Evolutionary conservation across 2,888 invertebrate species (phyloP), one percentile per base, ranked within the genome.

Genomic region (Ectobius pallidus): DNA sequence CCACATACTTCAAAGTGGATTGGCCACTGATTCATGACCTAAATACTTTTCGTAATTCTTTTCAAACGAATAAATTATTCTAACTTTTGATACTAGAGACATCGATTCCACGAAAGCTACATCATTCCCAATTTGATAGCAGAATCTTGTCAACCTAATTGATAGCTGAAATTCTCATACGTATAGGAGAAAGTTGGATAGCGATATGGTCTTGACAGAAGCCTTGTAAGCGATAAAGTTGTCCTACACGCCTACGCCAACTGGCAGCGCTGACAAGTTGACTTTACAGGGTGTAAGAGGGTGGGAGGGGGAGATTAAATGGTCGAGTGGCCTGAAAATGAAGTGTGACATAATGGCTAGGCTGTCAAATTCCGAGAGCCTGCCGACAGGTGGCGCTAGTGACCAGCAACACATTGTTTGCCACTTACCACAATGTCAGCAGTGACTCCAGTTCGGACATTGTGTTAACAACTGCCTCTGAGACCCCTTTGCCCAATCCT

Each of bases 201-300:
- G 18, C 11, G 52, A 52, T 25, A 25, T 11, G 52, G 22, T 52
- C 25, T 25, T 52, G 52, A 52, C 52, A 52, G 11, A 52, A 25
- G 52, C 52, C 52, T 25, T 25, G 52, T 52, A 52, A 52, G 52
- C 52, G 25, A 52, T 52, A 52, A 52, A 52, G 52, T 52, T 52
- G 52, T 18, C 25, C 18, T 25, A n/a, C 52, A 52, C 25, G 2
- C 52, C 22, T 9, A 14, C 20, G 49, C n/a, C 22, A 20, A 20
- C 18, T n/a, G 20, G 9, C 20, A 14, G 20, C 20, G 22, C 18
- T 4, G 49, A 49, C 49, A 49, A 49, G 49, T n/a, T 49, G 49
- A n/a, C 49, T 49, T 49, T 18, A 20, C 20, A 49, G 49, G 6
- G 39, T 39, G 39, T 39, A 39, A 11, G 16, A 14, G 52, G 22